Base-by-base conservation (phyloP, 1,140 invertebrate genomes). In the Conopomorpha cramerella region DNA sequence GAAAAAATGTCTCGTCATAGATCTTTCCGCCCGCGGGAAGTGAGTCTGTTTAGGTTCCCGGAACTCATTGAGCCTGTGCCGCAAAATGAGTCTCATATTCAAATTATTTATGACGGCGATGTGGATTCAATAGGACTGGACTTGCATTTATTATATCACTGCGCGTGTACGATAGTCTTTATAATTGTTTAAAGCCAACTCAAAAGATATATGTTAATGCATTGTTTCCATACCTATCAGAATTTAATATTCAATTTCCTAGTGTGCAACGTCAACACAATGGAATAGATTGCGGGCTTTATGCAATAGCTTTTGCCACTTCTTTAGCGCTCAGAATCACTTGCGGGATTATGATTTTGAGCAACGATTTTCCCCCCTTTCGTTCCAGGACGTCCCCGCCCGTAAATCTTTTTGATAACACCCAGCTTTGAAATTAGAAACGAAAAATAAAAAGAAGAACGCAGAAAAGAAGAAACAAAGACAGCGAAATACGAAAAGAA, bases 381-480 rank as follows among this genome's bases (percentile, higher is more conserved):
- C n/a, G n/a, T n/a, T n/a, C 30, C 13, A 16, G 30, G 30, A 16
- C 13, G 15, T 31, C 3, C 30, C 4, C 13, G 8, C 2, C 1
- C 3, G 7, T n/a, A 31, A 10, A n/a, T 31, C 17, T 31, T 31
- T 10, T 3, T 31, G 13, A 16, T 13, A 16, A 31, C 13, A n/a
- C n/a, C n/a, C n/a, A n/a, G n/a, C n/a, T n/a, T n/a, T n/a, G n/a
- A n/a, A n/a, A n/a, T n/a, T n/a, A n/a, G n/a, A n/a, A n/a, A n/a
- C n/a, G n/a, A n/a, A n/a, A 31, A 31, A 31, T 16, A 31, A 31
- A 17, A 16, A 31, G 30, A 14, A 31, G 17, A 8, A 16, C 3
- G 3, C 27, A 10, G 15, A 15, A 31, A 3, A 1, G 15, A 16
- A 31, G 8, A 31, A 13, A 15, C 16, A 31, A 10, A 31, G 15